phyloP scores from a whole-genome alignment of 2,888 invertebrate genomes.

The Tachystola acroxantha region DNA sequence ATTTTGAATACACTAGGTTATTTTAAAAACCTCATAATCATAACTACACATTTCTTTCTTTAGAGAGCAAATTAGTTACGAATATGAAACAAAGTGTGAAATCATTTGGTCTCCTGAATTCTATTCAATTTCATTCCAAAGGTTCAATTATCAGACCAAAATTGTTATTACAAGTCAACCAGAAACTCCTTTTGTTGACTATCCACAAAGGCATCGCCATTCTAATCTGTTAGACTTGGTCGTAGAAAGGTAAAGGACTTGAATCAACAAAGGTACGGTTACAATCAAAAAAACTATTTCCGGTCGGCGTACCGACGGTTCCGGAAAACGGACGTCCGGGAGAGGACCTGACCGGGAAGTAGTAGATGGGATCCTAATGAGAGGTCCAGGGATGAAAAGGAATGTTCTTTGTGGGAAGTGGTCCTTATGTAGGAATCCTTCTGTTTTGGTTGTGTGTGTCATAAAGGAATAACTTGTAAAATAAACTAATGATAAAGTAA shows the following conservation, averaged over 20 bases:
- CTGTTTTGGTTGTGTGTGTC: too few species aligned
- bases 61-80: too few species aligned
- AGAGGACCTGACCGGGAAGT: constrained; percentile 40
- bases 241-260: constrained; percentile 5
- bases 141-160: too few species aligned
- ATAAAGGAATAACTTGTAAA: too few species aligned
- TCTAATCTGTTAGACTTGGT: background rate
- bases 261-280: constrained; percentile 4
- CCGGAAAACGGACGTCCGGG: constrained; percentile 50
- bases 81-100: too few species aligned
- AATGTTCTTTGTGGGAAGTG: constrained; percentile 2
- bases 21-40: too few species aligned
- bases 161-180: background rate
- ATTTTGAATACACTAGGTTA: too few species aligned
- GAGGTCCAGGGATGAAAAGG: constrained; percentile 28
- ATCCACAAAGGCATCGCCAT: constrained; percentile 4
- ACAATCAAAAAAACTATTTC: constrained; percentile 31
- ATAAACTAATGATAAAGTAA: too few species aligned
- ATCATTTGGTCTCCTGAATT: too few species aligned
- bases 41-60: too few species aligned
- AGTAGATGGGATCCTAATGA: constrained; percentile 51
- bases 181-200: constrained; percentile 12
- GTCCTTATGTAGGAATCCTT: background rate
- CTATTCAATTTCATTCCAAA: too few species aligned
- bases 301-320: constrained; percentile 24